phyloP scores from a whole-genome alignment of 2,888 invertebrate genomes.

The Crematogaster levior region DNA sequence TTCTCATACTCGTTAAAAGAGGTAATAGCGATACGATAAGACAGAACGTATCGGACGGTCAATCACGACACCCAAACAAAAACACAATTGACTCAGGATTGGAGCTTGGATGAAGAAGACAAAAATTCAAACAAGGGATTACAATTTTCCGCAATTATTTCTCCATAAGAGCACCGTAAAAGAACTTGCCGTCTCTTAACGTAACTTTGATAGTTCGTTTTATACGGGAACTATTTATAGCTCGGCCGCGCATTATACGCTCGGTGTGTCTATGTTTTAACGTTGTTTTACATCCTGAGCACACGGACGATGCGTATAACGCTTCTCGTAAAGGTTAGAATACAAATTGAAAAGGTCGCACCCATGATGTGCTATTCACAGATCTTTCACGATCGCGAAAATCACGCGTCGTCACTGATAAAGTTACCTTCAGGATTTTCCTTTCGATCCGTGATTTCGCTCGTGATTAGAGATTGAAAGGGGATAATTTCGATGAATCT shows the following conservation, averaged over 20 bases:
- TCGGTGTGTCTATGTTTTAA: conserved; percentile 34
- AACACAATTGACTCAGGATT: not conserved
- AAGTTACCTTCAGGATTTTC: not conserved
- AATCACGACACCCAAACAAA: not conserved
- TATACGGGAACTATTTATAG: conserved; percentile 47
- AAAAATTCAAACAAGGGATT: not conserved
- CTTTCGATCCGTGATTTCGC: conserved; percentile 58
- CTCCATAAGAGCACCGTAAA: not conserved
- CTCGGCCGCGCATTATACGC: conserved; percentile 31
- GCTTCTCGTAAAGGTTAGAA: conserved; percentile 65
- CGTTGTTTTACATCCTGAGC: conserved; percentile 38
- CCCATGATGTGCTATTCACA: conserved; percentile 59
- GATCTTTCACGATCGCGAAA: conserved; percentile 51
- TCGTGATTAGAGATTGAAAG: conserved; percentile 49
- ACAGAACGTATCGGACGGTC: not conserved
- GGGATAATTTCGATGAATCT: not conserved
- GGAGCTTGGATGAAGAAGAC: not conserved
- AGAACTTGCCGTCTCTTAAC: conserved; percentile 28
- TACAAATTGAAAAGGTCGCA: conserved; percentile 73
- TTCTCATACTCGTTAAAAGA: not conserved
- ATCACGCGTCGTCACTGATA: not conserved
- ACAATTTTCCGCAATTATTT: conserved; percentile 3
- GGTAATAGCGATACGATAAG: not conserved
- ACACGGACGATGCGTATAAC: conserved; percentile 27
- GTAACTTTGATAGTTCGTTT: conserved; percentile 42